Evolutionary conservation across 2,113 vertebrate genomes (phyloP), one percentile per base, ranked within the genome.

Genomic region (Channa maculata): DNA sequence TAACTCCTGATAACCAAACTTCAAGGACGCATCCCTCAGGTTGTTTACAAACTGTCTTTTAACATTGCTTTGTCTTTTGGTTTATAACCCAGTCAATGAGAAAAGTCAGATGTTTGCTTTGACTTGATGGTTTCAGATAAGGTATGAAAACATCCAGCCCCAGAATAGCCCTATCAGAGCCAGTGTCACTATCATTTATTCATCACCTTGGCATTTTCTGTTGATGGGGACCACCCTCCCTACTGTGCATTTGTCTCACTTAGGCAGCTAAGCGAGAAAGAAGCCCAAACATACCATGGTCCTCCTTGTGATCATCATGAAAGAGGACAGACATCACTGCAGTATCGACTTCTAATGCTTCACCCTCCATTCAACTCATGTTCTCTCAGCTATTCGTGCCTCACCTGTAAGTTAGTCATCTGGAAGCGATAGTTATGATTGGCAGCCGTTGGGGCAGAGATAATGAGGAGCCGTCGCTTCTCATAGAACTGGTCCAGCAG

Each of bases 401-500:
- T 93, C 94, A 99, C 98, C 97, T 99, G 98, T 38, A 98, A 83
- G 92, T 98, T 96, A 67, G 96, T 96, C 93, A 99, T 86, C 89
- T 98, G 98, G 88, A 97, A 94, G 88, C 97, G 95, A 88, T 99
- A 99, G 82, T 98, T 96, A 52, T 97, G 96, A 93, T 98, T 97
- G 79, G 96, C 95, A 51, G 96, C 98, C 58, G 97, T 97, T 39
- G 97, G 97, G 34, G 98, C 95, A 1, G 97, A 99, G 92, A 99
- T 94, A 85, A 99, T 95, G 79, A 99, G 92, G 49, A 99, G 93
- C 49, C 98, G 95, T 33, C 97, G 92, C 89, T 98, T 99, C 93
- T 99, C 98, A 79, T 99, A 99, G 94, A 98, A 99, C 45, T 99
- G 98, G 88, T 99, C 98, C 88, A 99, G 90, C 71, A 99, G 95